phyloP scores from a whole-genome alignment of 2,888 invertebrate genomes.

The Stenodema calcarata region DNA sequence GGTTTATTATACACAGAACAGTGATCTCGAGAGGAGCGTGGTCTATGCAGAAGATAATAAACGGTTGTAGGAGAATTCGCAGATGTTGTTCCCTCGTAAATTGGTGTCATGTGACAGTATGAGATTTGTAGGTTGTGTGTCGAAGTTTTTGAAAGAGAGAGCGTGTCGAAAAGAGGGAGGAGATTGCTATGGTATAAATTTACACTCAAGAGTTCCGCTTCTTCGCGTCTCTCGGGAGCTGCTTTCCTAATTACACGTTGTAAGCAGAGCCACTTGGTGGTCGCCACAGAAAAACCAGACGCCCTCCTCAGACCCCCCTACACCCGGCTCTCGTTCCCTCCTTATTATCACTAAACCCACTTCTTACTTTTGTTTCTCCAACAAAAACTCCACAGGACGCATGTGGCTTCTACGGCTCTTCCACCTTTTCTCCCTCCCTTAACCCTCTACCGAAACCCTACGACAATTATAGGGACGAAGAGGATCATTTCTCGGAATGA shows the following conservation, averaged over 20 bases:
- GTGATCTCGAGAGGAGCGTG: no score
- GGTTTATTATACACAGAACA: no score
- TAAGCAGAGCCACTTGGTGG: conserved; percentile 24
- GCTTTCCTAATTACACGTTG: conserved; percentile 14
- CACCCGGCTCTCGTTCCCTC: neutral
- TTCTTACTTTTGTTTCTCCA: neutral
- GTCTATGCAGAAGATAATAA: no score
- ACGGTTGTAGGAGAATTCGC: no score
- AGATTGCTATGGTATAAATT: neutral
- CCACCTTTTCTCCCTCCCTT: neutral
- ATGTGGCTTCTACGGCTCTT: no score
- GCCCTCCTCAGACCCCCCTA: neutral
- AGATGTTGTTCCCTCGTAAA: no score
- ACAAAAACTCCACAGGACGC: neutral
- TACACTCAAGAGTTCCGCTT: neutral
- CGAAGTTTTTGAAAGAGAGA: neutral
- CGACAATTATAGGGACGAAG: neutral
- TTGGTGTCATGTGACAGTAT: no score
- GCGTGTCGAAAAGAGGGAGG: neutral
- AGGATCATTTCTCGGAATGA: conserved; percentile 10
- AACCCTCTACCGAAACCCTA: neutral
- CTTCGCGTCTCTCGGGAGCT: neutral
- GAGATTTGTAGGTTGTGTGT: no score
- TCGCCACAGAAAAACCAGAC: neutral
- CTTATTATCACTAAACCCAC: neutral